Evolutionary conservation across 2,888 invertebrate species (phyloP).

Genomic region (Drosophila suboccidentalis): DNA sequence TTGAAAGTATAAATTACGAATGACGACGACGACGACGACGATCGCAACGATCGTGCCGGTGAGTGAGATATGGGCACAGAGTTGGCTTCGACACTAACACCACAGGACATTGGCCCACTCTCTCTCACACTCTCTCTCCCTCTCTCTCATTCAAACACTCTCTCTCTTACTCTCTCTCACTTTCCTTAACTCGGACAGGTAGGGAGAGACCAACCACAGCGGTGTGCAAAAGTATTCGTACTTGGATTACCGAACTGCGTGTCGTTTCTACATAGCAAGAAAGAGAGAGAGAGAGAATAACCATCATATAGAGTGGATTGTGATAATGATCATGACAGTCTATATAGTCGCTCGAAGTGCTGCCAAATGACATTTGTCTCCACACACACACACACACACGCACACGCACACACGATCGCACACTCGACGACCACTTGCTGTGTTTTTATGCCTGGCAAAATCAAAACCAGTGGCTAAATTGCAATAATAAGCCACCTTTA

Average conservation of each 20-base stretch:
- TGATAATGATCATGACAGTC: constrained; percentile 85
- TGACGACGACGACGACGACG: constrained; percentile 34
- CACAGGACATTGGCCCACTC: constrained; percentile 73
- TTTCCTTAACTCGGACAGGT: background rate
- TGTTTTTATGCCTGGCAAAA: constrained; percentile 75
- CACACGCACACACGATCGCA: constrained; percentile 20
- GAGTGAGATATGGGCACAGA: constrained; percentile 60
- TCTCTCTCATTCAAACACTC: background rate
- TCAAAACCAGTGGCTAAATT: constrained; percentile 85
- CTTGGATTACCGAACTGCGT: constrained; percentile 61
- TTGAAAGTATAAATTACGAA: constrained; percentile 77
- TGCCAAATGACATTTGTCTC: constrained; percentile 83
- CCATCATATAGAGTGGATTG: constrained; percentile 59
- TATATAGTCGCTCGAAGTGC: constrained; percentile 83
- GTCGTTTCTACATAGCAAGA: constrained; percentile 54
- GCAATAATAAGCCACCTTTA: constrained; percentile 85
- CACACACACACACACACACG: constrained; percentile 40
- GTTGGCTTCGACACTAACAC: constrained; percentile 54
- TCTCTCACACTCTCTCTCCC: background rate
- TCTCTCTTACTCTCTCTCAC: background rate
- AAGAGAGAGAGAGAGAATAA: constrained; percentile 24
- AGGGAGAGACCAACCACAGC: constrained; percentile 81
- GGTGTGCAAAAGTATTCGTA: constrained; percentile 48
- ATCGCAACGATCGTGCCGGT: constrained; percentile 63
- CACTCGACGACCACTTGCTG: constrained; percentile 65